phyloP scores from a whole-genome alignment of 2,113 vertebrate species.

The Leptosomus discolor region DNA sequence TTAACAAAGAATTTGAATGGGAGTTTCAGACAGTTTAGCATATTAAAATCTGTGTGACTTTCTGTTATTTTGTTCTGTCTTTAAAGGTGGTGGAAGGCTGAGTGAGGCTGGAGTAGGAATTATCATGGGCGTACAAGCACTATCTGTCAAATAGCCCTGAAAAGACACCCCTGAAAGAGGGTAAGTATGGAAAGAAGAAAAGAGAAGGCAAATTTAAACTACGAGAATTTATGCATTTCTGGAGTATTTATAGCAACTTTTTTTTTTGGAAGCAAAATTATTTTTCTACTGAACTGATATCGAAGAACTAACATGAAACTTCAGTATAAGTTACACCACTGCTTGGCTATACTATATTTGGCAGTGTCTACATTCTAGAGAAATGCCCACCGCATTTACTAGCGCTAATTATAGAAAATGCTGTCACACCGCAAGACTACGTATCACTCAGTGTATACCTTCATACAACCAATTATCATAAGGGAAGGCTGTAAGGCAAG shows the following conservation, averaged over 20 bases:
- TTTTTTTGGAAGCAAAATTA: neutral
- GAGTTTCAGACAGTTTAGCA: neutral
- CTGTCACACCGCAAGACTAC: neutral
- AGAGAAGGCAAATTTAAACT: neutral
- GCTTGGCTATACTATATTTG: conserved; percentile 68
- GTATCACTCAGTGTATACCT: conserved; percentile 21
- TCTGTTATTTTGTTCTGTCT: neutral
- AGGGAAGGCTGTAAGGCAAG: neutral
- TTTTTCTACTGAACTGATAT: neutral
- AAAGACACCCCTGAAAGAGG: neutral
- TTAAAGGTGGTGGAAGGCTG: neutral
- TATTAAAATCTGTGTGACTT: neutral
- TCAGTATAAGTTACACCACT: conserved; percentile 55
- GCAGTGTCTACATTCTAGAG: conserved; percentile 66
- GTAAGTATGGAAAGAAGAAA: neutral
- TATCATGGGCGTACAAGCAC: neutral
- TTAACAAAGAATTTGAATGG: neutral
- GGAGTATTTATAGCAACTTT: neutral
- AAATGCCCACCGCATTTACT: conserved; percentile 58
- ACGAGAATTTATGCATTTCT: neutral
- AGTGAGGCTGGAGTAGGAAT: neutral
- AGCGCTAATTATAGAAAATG: conserved; percentile 74
- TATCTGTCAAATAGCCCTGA: neutral
- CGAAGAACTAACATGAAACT: conserved; percentile 21
- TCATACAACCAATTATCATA: neutral